Evolutionary conservation across 2,113 vertebrate species (phyloP).

Genomic region (Ophiodon elongatus): DNA sequence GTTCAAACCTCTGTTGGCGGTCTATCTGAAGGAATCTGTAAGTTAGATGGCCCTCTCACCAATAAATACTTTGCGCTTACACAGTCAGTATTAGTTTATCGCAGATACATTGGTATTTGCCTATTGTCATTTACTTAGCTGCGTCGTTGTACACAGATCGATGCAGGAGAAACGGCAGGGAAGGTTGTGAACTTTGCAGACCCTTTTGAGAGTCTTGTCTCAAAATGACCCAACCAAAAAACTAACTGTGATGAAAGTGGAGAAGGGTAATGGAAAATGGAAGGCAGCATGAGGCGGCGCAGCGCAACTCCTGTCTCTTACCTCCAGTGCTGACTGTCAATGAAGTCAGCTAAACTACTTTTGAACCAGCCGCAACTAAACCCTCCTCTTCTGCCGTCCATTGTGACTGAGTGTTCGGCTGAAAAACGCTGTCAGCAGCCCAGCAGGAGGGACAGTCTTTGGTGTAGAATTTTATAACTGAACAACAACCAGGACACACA

Average conservation of each 20-base stretch:
- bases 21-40: background rate
- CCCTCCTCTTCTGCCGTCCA: background rate
- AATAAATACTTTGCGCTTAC: background rate
- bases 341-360: background rate
- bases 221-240: background rate
- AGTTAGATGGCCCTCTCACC: background rate
- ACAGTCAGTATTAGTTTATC: background rate
- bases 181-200: background rate
- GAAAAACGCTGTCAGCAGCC: background rate
- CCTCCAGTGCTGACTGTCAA: background rate
- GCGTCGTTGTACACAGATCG: background rate
- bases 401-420: background rate
- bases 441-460: background rate
- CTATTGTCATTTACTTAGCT: background rate
- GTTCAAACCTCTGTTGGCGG: background rate
- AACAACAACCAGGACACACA: too few relatives aligned
- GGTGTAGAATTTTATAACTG: background rate
- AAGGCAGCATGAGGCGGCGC: too few relatives aligned
- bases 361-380: background rate
- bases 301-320: background rate
- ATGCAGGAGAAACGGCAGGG: background rate
- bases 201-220: background rate
- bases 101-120: background rate
- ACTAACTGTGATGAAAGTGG: background rate
- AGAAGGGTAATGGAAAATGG: background rate